These are phyloP conservation scores for Pithys albifrons DNA, from an alignment of 2,113 vertebrate genomes.

Conservation along the genomic window DNA sequence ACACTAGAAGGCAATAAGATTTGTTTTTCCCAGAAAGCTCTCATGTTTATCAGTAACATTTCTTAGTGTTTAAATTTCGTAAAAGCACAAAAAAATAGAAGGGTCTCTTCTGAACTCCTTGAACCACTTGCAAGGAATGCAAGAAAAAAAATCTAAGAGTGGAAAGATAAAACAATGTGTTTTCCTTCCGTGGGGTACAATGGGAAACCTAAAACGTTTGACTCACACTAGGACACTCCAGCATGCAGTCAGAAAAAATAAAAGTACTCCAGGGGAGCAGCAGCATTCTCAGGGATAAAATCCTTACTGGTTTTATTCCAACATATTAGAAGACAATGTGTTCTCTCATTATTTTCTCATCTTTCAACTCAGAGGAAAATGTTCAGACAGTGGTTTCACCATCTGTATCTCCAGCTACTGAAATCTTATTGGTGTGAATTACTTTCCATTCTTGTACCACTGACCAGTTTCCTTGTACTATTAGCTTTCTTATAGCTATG, in stretches of 20 bases:
- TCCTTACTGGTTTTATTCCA: not conserved
- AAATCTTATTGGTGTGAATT: not conserved
- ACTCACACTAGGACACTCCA: not conserved
- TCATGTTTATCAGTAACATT: not conserved
- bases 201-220: not conserved
- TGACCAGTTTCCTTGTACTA: not conserved
- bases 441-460: not conserved
- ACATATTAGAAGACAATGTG: not conserved
- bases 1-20: not conserved
- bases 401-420: not conserved
- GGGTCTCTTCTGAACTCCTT: not conserved
- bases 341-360: not conserved
- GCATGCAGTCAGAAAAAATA: not conserved
- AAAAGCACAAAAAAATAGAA: not conserved
- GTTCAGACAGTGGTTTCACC: not conserved
- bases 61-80: not conserved
- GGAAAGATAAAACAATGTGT: not conserved
- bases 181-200: not conserved
- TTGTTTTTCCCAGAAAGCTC: not conserved
- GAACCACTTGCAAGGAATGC: not conserved
- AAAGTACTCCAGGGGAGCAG: not conserved
- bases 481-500: not conserved
- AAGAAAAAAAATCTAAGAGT: not conserved
- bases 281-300: not conserved
- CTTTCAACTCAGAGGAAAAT: not conserved